Evolutionary conservation across 2,113 vertebrate genomes (phyloP), one percentile per base, ranked within the genome.

Genomic region (Calidris pugnax): DNA sequence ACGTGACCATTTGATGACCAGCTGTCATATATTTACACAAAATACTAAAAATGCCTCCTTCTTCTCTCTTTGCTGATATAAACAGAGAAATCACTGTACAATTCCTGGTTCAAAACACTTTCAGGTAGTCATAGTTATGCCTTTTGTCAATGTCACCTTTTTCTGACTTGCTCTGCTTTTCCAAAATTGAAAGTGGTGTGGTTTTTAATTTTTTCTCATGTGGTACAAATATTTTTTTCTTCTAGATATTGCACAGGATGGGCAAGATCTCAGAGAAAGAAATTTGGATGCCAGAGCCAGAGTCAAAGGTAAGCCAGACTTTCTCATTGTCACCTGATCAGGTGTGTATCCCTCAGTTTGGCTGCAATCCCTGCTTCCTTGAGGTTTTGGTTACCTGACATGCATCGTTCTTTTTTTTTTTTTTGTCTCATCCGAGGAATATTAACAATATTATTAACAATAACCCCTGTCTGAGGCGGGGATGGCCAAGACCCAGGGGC

Each of bases 261-360:
- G 99, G 98, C n/a, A 98, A 96, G 95, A 98, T 99, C 86, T 91
- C 97, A 32, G 86, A 97, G 75, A 97, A 93, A 97, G 98, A 99
- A 94, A 98, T 99, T 91, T 99, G 98, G 98, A 92, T 98, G 80
- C 73, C 96, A 48, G 99, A 99, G 89, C 99, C 99, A 24, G 98
- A 98, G 59, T 98, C 98, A 21, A 7, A 96, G 98, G 99, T 99
- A 97, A 98, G 72, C 53, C 37, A 48, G 20, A 64, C 23, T 62
- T 59, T 53, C 5, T 37, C 6, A 0, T 48, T 66, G 51, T 63
- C 48, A 41, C 15, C 56, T 4, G 1, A 35, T 48, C 30, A 83
- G 72, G 17, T 8, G 0, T 3, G 4, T 23, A 33, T 7, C 30
- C 53, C 35, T 51, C 24, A 7, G 35, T 39, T 23, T 50, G 37